Evolutionary conservation across 1,140 invertebrate species (phyloP), one percentile per base, ranked within the genome.

Genomic region (Lethrus apterus): DNA sequence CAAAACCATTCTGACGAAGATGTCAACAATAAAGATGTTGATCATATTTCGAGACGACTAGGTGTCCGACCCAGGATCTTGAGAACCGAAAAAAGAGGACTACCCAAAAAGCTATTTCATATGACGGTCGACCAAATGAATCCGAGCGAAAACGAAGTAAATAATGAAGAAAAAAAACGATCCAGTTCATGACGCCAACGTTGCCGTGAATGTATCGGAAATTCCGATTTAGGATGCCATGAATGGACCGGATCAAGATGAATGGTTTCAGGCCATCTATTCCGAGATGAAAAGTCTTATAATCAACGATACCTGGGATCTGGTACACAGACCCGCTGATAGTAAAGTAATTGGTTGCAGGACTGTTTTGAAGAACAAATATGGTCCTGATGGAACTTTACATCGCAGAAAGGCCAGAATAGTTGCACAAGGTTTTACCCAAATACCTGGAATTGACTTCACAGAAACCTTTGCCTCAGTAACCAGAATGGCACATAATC

Each of bases 211-310:
- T n/a, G n/a, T n/a, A n/a, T n/a, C n/a, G n/a, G n/a, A n/a, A n/a
- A n/a, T n/a, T n/a, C n/a, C n/a, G n/a, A n/a, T n/a, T n/a, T n/a
- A n/a, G n/a, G n/a, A n/a, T n/a, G n/a, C n/a, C n/a, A n/a, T n/a
- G n/a, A n/a, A n/a, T 71, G 69, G 68, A 55, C 56, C 13, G 63
- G n/a, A n/a, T n/a, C n/a, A 29, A 29, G 31, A 33, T 7, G 14
- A 33, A 33, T 33, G 31, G 31, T 5, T 8, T 5, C 5, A 33
- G 14, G 31, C 31, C 5, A 33, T 33, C 5, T 7, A 33, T 7
- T 7, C 4, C 13, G 14, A 33, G 14, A 33, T 33, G 14, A 15
- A 5, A 11, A 13, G 5, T 33, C 31, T 33, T 4, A 33, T 33
- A 5, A 33, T 7, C 4, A 33, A 33, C 14, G 13, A 33, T 5